phyloP scores from a whole-genome alignment of 2,797 vertebrate genomes.

The Girardinus metallicus region DNA sequence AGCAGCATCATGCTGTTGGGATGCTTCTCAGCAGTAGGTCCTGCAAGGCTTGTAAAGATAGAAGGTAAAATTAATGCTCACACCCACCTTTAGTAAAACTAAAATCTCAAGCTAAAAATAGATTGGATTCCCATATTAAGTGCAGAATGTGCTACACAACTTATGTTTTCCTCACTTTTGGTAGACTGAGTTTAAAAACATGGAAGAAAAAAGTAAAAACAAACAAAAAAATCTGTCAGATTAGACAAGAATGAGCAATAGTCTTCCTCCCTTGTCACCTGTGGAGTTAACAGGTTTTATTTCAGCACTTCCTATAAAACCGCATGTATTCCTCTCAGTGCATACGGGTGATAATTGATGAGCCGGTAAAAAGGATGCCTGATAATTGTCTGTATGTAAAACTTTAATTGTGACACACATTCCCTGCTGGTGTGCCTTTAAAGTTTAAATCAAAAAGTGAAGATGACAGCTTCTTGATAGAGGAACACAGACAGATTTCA shows the following conservation, averaged over 20 bases:
- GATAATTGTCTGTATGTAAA: conserved; percentile 12
- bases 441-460: neutral
- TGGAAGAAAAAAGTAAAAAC: neutral
- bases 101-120: too few species aligned
- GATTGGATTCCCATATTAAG: neutral
- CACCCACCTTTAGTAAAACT: too few species aligned
- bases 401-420: neutral
- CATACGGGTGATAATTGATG: conserved; percentile 1
- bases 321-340: neutral
- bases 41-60: too few species aligned
- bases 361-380: neutral
- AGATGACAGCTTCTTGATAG: neutral
- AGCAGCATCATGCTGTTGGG: too few species aligned
- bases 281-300: neutral
- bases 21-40: too few species aligned
- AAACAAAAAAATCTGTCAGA: neutral
- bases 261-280: neutral
- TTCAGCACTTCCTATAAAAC: neutral
- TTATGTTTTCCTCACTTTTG: neutral
- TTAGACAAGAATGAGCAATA: neutral
- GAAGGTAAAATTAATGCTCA: too few species aligned
- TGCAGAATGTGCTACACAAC: neutral
- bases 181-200: neutral
- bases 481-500: too few species aligned
- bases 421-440: neutral